Evolutionary conservation across 1,140 invertebrate genomes (phyloP).

Genomic region (Physella acuta): DNA sequence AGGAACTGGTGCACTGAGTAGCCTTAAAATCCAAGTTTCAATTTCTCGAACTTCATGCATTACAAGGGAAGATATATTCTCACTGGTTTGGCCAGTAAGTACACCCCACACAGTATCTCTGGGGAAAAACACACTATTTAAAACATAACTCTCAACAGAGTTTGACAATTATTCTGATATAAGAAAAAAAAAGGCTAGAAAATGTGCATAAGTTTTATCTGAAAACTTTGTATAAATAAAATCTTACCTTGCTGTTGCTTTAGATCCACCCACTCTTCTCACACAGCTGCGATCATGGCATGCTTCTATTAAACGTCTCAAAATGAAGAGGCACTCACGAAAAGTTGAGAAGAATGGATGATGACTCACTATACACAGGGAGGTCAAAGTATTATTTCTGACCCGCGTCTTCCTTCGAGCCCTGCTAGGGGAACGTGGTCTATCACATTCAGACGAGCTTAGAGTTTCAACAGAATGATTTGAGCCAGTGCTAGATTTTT

Average conservation of each 20-base stretch:
- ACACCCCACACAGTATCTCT: slow-evolving; percentile 87
- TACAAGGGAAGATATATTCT: slow-evolving; percentile 71
- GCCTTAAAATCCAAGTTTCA: slow-evolving; percentile 95
- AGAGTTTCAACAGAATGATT: slow-evolving; percentile 62
- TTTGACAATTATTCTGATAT: no score
- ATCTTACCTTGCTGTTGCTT: slow-evolving; percentile 76
- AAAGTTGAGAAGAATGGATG: slow-evolving; percentile 98
- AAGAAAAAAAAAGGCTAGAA: no score
- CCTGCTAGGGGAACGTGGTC: slow-evolving; percentile 44
- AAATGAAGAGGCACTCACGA: slow-evolving; percentile 92
- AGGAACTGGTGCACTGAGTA: slow-evolving; percentile 94
- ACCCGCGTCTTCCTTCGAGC: slow-evolving; percentile 50
- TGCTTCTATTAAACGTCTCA: slow-evolving; percentile 93
- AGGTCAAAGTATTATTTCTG: slow-evolving; percentile 80
- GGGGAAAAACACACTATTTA: no score
- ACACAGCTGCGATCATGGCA: slow-evolving; percentile 92
- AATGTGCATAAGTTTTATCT: background rate
- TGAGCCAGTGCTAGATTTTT: slow-evolving; percentile 30
- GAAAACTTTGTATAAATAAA: slow-evolving; percentile 8
- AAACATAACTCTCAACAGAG: no score
- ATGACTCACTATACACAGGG: slow-evolving; percentile 95
- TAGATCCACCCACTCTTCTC: slow-evolving; percentile 83
- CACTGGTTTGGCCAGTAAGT: slow-evolving; percentile 64
- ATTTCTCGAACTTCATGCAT: slow-evolving; percentile 95
- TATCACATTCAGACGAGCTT: slow-evolving; percentile 70